Evolutionary conservation across 2,888 invertebrate species (phyloP).

Genomic region (Agrochola lychnidis): DNA sequence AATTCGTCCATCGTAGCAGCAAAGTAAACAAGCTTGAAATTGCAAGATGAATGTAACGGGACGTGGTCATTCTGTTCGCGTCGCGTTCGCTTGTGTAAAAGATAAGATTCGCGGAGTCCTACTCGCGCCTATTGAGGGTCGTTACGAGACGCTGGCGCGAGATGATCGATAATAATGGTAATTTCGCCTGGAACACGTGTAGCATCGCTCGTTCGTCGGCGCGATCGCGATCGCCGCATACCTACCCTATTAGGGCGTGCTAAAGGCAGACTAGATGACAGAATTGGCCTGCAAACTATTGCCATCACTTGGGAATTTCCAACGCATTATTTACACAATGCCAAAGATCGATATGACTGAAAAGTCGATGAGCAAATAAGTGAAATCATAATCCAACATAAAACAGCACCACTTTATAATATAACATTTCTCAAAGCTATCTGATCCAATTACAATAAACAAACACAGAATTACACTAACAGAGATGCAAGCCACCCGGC

Average conservation of each 20-base stretch:
- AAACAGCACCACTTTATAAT: conserved; percentile 1
- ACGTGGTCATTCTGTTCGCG: conserved; percentile 69
- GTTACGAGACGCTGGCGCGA: conserved; percentile 86
- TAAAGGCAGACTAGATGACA: conserved; percentile 81
- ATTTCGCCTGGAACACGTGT: conserved; percentile 88
- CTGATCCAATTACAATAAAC: conserved; percentile 58
- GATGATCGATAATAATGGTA: conserved; percentile 91
- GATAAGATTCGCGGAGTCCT: conserved; percentile 82
- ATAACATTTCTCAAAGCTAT: conserved; percentile 22
- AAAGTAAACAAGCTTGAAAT: conserved; percentile 81
- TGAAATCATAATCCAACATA: conserved; percentile 4
- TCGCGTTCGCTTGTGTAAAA: conserved; percentile 68
- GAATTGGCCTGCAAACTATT: conserved; percentile 74
- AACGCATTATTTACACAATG: conserved; percentile 35
- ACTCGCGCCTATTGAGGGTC: conserved; percentile 86
- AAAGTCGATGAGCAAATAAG: not conserved
- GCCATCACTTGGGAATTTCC: conserved; percentile 55
- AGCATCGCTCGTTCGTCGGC: conserved; percentile 83
- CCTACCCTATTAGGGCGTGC: conserved; percentile 87
- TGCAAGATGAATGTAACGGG: conserved; percentile 79
- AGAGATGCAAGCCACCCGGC: conserved; percentile 65
- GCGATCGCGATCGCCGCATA: conserved; percentile 82
- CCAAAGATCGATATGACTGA: not conserved
- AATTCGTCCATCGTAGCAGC: conserved; percentile 66
- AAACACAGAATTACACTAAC: conserved; percentile 59